A percentile compares a stretch with the other conserved stretches of the same genome.
These are phyloP conservation scores for Eurosta solidaginis DNA, from an alignment of 1,140 invertebrate genomes.

Conservation along the genomic window DNA sequence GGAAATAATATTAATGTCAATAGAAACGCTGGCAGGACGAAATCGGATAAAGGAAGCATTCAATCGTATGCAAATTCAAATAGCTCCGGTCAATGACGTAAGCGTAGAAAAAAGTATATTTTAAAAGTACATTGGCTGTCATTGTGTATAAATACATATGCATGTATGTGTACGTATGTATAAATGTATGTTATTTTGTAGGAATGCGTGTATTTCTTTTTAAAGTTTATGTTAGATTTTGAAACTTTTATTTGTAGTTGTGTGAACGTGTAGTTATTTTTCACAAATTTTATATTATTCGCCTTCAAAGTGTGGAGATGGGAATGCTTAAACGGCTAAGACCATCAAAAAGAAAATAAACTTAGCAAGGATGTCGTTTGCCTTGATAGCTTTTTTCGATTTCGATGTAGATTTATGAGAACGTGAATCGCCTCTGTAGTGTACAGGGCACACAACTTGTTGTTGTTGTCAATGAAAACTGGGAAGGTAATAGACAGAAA, in stretches of 20 bases:
- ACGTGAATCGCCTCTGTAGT: neutral
- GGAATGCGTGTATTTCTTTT: too few relatives aligned
- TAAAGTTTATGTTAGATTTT: too few relatives aligned
- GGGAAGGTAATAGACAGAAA: too few relatives aligned
- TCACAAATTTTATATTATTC: too few relatives aligned
- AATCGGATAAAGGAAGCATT: slow-evolving; percentile 20
- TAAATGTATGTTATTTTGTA: neutral
- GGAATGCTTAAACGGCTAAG: too few relatives aligned
- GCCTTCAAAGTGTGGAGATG: too few relatives aligned
- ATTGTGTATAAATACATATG: neutral
- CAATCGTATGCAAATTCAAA: slow-evolving; percentile 6
- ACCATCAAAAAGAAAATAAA: too few relatives aligned
- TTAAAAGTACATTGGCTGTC: neutral
- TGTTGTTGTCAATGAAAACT: neutral
- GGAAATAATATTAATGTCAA: slow-evolving; percentile 13
- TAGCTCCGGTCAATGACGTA: slow-evolving; percentile 8
- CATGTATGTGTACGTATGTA: neutral
- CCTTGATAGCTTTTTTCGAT: slow-evolving; percentile 13
- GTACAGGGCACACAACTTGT: neutral
- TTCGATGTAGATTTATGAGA: slow-evolving; percentile 4
- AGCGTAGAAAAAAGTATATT: slow-evolving; percentile 1
- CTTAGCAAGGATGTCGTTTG: slow-evolving; percentile 3
- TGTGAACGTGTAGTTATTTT: too few relatives aligned
- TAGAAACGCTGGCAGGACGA: neutral
- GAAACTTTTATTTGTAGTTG: too few relatives aligned